Conservation (phyloP, 1,140 invertebrate species). For the Zophobas morio region DNA sequence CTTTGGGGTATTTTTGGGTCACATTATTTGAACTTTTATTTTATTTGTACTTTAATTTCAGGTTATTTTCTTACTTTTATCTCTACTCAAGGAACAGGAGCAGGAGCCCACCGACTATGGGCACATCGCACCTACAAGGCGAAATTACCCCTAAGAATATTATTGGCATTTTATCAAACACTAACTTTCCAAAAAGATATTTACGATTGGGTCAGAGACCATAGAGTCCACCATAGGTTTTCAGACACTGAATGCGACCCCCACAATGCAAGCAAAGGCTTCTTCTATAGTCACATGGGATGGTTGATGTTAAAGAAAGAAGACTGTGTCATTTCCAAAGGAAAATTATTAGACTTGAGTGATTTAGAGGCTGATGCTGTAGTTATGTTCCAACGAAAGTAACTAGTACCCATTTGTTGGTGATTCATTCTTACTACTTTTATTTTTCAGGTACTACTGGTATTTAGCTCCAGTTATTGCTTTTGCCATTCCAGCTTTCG, state of each 20-base stretch:
- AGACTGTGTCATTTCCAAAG: slow-evolving; percentile 83
- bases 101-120: slow-evolving; percentile 42
- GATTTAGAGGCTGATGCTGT: slow-evolving; percentile 82
- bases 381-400: slow-evolving; percentile 75
- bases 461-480: slow-evolving; percentile 3
- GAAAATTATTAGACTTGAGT: slow-evolving; percentile 83
- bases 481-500: slow-evolving; percentile 2
- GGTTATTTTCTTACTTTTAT: slow-evolving; percentile 6
- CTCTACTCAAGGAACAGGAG: slow-evolving; percentile 23
- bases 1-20: slow-evolving; percentile 40
- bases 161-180: slow-evolving; percentile 26
- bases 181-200: slow-evolving; percentile 73
- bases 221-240: slow-evolving; percentile 92
- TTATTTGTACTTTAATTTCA: background rate
- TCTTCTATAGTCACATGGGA: slow-evolving; percentile 79
- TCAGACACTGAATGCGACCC: slow-evolving; percentile 72
- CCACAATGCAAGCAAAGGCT: slow-evolving; percentile 73
- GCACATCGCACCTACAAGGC: slow-evolving; percentile 35
- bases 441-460: slow-evolving; percentile 10
- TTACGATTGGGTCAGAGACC: slow-evolving; percentile 85
- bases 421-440: background rate
- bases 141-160: background rate
- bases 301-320: slow-evolving; percentile 71
- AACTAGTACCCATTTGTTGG: slow-evolving; percentile 26
- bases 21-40: background rate